Percentiles rank a stretch among this genome's conserved stretches.
Evolutionary conservation across 1,140 invertebrate genomes (phyloP).

Genomic region (Bombus waltoni): DNA sequence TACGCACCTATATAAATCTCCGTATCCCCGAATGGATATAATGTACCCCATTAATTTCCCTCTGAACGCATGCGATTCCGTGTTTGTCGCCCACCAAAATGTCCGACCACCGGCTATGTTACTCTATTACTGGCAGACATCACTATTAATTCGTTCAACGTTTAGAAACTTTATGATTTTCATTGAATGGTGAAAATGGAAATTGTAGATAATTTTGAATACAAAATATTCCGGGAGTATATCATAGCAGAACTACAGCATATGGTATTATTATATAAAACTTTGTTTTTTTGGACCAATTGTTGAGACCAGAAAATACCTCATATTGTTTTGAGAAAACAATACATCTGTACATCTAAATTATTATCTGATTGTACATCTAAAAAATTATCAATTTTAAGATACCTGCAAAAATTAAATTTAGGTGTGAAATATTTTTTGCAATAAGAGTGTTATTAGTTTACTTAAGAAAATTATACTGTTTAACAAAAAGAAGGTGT

Average conservation of each 20-base stretch:
- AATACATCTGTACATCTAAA: no score
- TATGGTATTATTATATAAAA: no score
- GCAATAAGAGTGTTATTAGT: fast-evolving
- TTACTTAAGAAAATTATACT: not conserved
- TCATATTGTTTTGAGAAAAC: not conserved
- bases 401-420: no score
- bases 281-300: not conserved
- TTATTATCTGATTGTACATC: no score
- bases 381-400: no score
- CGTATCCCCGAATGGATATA: constrained; percentile 19
- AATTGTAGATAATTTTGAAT: not conserved
- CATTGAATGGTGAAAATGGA: not conserved
- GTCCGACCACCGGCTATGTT: not conserved
- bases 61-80: not conserved
- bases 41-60: constrained; percentile 34
- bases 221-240: fast-evolving
- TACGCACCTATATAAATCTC: constrained; percentile 38
- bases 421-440: no score
- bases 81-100: not conserved
- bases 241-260: not conserved
- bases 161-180: not conserved
- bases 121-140: not conserved
- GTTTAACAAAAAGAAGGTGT: not conserved
- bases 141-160: not conserved
- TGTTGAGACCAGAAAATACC: not conserved